Percentiles rank a stretch among this genome's conserved stretches.
Conservation (phyloP, 2,797 vertebrate species). For the Onychomys torridus region DNA sequence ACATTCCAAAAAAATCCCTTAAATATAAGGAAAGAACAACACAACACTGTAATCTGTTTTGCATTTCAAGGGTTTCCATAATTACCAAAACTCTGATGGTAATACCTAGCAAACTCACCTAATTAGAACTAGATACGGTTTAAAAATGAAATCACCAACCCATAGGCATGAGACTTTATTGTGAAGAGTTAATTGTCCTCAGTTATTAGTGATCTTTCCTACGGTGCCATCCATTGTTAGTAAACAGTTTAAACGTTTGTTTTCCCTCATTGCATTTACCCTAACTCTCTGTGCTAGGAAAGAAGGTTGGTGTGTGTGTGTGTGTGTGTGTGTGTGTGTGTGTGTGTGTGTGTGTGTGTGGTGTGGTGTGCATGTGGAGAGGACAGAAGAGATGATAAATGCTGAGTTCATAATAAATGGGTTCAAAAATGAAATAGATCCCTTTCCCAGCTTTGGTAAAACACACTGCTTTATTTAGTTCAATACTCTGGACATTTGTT, state of each 20-base stretch:
- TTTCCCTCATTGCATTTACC: constrained; percentile 40
- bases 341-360: too few relatives aligned
- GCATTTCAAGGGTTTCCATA: constrained; percentile 36
- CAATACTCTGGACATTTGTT: neutral
- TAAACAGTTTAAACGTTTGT: constrained; percentile 50
- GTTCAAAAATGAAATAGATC: neutral
- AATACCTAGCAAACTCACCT: constrained; percentile 58
- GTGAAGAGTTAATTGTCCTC: constrained; percentile 53
- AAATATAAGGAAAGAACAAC: constrained; percentile 43
- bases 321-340: too few relatives aligned
- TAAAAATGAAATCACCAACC: constrained; percentile 40
- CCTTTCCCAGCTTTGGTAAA: neutral
- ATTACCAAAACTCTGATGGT: neutral
- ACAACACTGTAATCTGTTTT: neutral
- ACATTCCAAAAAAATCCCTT: neutral
- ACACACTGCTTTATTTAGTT: neutral
- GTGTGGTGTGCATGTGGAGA: neutral
- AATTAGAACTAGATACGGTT: constrained; percentile 56
- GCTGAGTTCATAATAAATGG: neutral
- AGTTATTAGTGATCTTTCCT: constrained; percentile 44
- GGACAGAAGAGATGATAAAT: neutral
- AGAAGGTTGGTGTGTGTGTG: neutral
- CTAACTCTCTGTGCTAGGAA: neutral
- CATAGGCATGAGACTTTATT: constrained; percentile 33
- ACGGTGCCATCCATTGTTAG: constrained; percentile 12